A percentile compares a stretch with the other conserved stretches of the same genome.
phyloP scores from a whole-genome alignment of 2,797 vertebrate species.

The Cynopterus sphinx region DNA sequence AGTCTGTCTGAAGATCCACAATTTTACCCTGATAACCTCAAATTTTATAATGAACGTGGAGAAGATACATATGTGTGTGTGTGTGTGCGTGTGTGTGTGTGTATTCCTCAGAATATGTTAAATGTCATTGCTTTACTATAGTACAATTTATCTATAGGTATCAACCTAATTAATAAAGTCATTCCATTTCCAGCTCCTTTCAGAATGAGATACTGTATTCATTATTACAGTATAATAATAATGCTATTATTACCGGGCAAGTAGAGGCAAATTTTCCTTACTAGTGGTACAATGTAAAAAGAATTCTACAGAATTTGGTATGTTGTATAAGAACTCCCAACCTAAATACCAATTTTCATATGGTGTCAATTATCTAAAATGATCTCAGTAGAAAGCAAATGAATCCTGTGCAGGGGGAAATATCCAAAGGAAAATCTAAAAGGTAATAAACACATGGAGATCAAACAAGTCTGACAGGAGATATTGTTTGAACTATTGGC shows the following conservation, averaged over 20 bases:
- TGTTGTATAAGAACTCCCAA: background rate
- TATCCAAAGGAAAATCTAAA: conserved; percentile 28
- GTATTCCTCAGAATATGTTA: background rate
- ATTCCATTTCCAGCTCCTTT: conserved; percentile 24
- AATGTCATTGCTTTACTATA: background rate
- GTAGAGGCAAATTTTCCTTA: background rate
- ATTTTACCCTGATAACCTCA: background rate
- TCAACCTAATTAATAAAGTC: background rate
- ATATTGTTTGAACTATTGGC: conserved; percentile 23
- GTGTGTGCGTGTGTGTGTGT: too few species aligned
- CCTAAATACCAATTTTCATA: conserved; percentile 44
- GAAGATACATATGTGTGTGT: background rate
- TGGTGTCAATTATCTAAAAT: background rate
- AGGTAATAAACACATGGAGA: conserved; percentile 31
- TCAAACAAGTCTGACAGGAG: conserved; percentile 5
- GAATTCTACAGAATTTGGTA: background rate
- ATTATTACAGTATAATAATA: background rate
- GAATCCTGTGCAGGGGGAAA: background rate
- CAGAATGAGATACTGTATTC: background rate
- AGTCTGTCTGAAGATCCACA: background rate
- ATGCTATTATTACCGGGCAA: background rate
- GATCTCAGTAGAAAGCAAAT: conserved; percentile 21
- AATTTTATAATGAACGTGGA: background rate
- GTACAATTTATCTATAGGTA: background rate
- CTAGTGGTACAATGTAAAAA: background rate